These are phyloP conservation scores for Boleophthalmus pectinirostris DNA, from an alignment of 2,113 vertebrate species.

Conservation along the genomic window DNA sequence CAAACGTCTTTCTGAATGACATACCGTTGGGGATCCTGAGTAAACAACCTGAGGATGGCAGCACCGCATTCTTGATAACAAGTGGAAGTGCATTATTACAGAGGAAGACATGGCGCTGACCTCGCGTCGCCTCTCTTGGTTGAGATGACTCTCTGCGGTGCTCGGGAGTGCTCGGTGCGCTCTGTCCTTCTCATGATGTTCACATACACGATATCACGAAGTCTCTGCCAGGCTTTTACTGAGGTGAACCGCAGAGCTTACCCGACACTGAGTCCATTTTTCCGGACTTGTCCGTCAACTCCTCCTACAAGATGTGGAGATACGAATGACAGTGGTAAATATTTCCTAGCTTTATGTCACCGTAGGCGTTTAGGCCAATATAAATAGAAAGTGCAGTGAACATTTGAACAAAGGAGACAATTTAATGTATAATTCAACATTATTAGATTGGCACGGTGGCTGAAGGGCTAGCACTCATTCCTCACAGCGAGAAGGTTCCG, in stretches of 20 bases:
- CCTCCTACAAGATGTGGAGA: conserved; percentile 21
- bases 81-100: background rate
- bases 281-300: conserved; percentile 20
- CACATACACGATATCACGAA: background rate
- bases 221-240: conserved; percentile 21
- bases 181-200: conserved; percentile 13
- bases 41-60: conserved; percentile 14
- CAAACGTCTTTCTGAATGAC: no score
- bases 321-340: conserved; percentile 33
- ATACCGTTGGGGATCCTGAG: no score
- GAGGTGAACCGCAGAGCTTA: conserved; percentile 12
- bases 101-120: background rate
- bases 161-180: background rate
- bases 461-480: no score
- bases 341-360: background rate
- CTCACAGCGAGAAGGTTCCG: no score
- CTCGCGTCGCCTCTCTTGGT: no score
- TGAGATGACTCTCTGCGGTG: no score
- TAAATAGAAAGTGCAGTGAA: background rate
- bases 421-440: background rate
- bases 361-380: background rate
- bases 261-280: background rate
- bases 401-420: background rate
- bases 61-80: background rate
- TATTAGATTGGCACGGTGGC: no score